These are phyloP conservation scores for Pogona vitticeps DNA, from an alignment of 2,113 vertebrate genomes.

Conservation along the genomic window DNA sequence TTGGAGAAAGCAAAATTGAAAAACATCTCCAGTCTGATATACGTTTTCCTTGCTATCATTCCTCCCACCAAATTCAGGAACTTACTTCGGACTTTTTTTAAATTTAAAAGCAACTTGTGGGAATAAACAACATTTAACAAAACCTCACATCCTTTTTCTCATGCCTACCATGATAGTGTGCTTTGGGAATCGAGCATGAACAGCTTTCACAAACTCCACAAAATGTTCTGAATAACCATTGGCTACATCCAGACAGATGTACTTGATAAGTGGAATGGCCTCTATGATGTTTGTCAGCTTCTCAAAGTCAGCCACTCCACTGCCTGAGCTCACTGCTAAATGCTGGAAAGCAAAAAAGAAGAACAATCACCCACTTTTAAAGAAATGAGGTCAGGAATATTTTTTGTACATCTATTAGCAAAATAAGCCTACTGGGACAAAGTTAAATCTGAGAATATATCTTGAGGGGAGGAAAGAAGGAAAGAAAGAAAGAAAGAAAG, in stretches of 20 bases:
- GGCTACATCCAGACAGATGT: constrained; percentile 97
- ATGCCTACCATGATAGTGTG: constrained; percentile 95
- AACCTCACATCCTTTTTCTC: constrained; percentile 40
- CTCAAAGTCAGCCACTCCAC: constrained; percentile 87
- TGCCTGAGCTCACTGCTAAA: constrained; percentile 93
- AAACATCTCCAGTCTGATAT: no score
- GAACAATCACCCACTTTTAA: neutral
- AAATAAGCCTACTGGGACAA: neutral
- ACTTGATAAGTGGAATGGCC: constrained; percentile 87
- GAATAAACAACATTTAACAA: neutral
- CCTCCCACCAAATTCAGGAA: neutral
- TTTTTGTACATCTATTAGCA: neutral
- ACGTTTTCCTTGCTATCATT: neutral
- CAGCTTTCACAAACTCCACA: constrained; percentile 95
- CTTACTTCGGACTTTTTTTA: neutral
- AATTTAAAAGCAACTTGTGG: neutral
- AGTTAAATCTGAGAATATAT: neutral
- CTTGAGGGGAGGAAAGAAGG: neutral
- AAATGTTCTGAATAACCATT: constrained; percentile 98
- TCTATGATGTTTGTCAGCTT: constrained; percentile 86
- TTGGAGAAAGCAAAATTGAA: no score
- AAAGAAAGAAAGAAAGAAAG: neutral
- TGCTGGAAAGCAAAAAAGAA: constrained; percentile 76
- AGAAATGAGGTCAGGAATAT: constrained; percentile 18
- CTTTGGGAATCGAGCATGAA: constrained; percentile 88